These are phyloP conservation scores for Aplochiton taeniatus DNA, from an alignment of 2,797 vertebrate genomes.

Conservation along the genomic window DNA sequence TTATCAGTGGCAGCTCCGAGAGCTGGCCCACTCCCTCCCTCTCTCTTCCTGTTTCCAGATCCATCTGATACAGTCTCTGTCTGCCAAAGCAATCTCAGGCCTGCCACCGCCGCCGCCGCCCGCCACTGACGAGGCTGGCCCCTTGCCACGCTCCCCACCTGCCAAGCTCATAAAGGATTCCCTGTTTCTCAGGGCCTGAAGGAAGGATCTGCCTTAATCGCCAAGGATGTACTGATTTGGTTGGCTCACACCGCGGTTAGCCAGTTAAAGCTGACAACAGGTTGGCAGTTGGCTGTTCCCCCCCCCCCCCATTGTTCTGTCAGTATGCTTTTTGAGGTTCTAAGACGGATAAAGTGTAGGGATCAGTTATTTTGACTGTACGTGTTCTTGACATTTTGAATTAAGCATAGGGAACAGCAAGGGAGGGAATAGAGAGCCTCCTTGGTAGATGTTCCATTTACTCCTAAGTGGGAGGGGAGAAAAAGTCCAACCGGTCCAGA, in stretches of 20 bases:
- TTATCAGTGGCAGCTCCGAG: slow-evolving; percentile 47
- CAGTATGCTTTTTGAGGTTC: slow-evolving; percentile 44
- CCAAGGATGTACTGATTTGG: slow-evolving; percentile 67
- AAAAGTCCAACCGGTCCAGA: no score
- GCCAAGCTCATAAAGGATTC: slow-evolving; percentile 72
- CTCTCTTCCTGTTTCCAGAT: slow-evolving; percentile 42
- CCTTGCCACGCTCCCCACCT: slow-evolving; percentile 64
- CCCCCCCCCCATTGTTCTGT: slow-evolving; percentile 60
- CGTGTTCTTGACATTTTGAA: no score
- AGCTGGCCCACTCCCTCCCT: slow-evolving; percentile 5
- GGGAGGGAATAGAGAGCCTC: no score
- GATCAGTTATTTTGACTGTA: no score
- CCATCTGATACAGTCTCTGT: slow-evolving; percentile 58
- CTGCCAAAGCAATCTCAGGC: slow-evolving; percentile 28
- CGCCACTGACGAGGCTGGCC: slow-evolving; percentile 57
- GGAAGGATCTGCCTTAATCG: slow-evolving; percentile 68
- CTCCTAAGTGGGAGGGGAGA: no score
- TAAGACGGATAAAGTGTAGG: slow-evolving; percentile 43
- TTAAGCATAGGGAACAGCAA: no score
- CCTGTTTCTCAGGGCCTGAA: slow-evolving; percentile 58
- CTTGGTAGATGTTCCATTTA: no score
- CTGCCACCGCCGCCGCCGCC: slow-evolving; percentile 38
- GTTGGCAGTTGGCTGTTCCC: slow-evolving; percentile 68
- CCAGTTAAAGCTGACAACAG: slow-evolving; percentile 55
- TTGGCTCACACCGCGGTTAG: slow-evolving; percentile 53